These are phyloP conservation scores for Lanistes nyassanus DNA, from an alignment of 1,140 invertebrate genomes.

Conservation along the genomic window DNA sequence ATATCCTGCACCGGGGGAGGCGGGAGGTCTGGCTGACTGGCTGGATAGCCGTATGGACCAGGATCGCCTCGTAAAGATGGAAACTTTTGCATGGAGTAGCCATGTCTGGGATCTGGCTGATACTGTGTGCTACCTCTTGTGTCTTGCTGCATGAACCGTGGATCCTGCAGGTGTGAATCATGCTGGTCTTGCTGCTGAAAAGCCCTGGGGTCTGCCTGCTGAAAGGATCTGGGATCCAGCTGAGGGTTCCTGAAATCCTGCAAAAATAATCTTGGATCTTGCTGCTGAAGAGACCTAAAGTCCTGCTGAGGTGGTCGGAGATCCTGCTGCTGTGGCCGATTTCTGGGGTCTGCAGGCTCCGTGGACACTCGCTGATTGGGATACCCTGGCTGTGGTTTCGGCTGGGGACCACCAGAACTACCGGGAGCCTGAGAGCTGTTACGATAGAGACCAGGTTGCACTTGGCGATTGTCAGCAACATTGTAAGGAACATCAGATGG, in stretches of 20 bases:
- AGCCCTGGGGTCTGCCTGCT: conserved; percentile 3
- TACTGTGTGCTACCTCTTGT: conserved; percentile 23
- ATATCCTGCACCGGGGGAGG: conserved; percentile 43
- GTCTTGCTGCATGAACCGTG: conserved; percentile 24
- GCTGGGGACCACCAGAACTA: conserved; percentile 29
- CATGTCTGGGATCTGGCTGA: conserved; percentile 24
- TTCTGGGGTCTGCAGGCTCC: background rate
- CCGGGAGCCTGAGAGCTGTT: conserved; percentile 20
- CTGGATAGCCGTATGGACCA: conserved; percentile 21
- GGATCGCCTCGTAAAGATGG: conserved; percentile 28
- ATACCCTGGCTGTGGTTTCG: conserved; percentile 11
- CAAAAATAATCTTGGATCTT: background rate
- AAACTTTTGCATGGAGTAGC: conserved; percentile 29
- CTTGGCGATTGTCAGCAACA: conserved; percentile 51
- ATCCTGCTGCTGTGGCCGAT: conserved; percentile 11
- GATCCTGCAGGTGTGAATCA: conserved; percentile 8
- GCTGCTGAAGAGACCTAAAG: conserved; percentile 4
- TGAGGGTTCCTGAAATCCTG: conserved; percentile 5
- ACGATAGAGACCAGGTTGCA: conserved; percentile 57
- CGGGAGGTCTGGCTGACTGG: conserved; percentile 30
- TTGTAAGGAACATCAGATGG: conserved; percentile 49
- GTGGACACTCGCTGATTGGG: conserved; percentile 2
- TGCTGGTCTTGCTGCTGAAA: background rate
- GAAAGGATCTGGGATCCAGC: conserved; percentile 11
- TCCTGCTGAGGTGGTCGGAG: conserved; percentile 9